Evolutionary conservation across 64 coral and sea anemone genomes (phyloP).

Genomic region (Trachythela sp.): DNA sequence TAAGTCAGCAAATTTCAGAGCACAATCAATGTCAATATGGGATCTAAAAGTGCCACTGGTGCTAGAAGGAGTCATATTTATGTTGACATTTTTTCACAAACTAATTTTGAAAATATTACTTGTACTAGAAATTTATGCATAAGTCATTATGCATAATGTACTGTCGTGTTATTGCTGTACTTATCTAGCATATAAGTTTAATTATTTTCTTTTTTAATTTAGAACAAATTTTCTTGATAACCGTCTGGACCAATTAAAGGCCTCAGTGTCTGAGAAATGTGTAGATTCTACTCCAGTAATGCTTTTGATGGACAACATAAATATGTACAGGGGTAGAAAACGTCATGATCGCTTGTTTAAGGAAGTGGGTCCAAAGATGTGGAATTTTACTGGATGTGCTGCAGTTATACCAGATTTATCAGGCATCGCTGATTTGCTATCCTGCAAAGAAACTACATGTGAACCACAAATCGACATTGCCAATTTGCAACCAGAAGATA

Average conservation of each 20-base stretch:
- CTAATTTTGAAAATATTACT: too few relatives aligned
- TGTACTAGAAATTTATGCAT: too few relatives aligned
- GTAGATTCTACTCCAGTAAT: constrained; percentile 3
- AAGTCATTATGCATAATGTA: too few relatives aligned
- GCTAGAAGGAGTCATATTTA: too few relatives aligned
- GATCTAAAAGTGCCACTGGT: too few relatives aligned
- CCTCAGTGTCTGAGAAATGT: not conserved
- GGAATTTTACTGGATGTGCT: not conserved
- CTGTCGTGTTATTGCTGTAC: not conserved
- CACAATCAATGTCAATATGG: too few relatives aligned
- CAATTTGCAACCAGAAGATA: not conserved
- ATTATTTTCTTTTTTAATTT: not conserved
- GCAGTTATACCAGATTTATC: constrained; percentile 8
- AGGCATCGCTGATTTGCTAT: not conserved
- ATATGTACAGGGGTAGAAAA: not conserved
- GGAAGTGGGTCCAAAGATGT: not conserved
- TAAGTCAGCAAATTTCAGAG: too few relatives aligned
- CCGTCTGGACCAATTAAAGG: not conserved
- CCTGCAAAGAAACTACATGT: not conserved
- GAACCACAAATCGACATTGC: not conserved
- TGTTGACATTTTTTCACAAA: too few relatives aligned
- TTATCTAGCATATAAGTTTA: not conserved
- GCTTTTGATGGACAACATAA: constrained; percentile 10
- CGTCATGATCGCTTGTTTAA: not conserved
- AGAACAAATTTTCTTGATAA: not conserved